phyloP scores from a whole-genome alignment of 1,140 invertebrate species.

The Diuraphis noxia region DNA sequence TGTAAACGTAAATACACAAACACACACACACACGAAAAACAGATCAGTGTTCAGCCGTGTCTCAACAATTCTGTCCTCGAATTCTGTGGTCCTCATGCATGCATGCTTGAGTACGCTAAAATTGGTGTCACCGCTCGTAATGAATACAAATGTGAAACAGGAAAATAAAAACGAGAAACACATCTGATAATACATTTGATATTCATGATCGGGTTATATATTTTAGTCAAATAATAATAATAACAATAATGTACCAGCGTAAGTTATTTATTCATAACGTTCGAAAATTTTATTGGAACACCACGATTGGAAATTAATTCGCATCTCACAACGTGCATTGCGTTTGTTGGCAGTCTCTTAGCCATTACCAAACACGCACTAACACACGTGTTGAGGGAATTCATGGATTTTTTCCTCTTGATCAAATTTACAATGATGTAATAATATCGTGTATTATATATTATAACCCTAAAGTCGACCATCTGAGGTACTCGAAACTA shows the following conservation, averaged over 20 bases:
- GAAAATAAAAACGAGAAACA: background rate
- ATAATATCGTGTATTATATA: no score
- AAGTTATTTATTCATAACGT: constrained; percentile 21
- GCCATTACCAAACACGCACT: background rate
- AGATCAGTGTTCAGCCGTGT: background rate
- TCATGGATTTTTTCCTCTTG: no score
- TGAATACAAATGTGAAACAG: background rate
- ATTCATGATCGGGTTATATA: background rate
- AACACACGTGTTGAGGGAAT: no score
- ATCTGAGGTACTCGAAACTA: no score
- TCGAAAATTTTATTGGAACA: background rate
- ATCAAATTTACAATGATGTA: no score
- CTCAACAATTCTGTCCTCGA: background rate
- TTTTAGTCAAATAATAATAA: background rate
- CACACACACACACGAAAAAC: background rate
- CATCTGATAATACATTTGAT: background rate
- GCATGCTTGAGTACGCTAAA: background rate
- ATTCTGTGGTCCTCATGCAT: background rate
- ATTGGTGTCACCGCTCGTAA: background rate
- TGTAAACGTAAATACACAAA: background rate
- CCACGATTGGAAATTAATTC: background rate
- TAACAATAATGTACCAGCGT: background rate
- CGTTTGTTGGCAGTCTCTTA: background rate
- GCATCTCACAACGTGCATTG: background rate
- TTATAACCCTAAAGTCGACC: no score